A percentile compares a stretch with the other conserved stretches of the same genome.
These are phyloP conservation scores for Cataglyphis albicans DNA, from an alignment of 2,888 invertebrate genomes.

Conservation along the genomic window DNA sequence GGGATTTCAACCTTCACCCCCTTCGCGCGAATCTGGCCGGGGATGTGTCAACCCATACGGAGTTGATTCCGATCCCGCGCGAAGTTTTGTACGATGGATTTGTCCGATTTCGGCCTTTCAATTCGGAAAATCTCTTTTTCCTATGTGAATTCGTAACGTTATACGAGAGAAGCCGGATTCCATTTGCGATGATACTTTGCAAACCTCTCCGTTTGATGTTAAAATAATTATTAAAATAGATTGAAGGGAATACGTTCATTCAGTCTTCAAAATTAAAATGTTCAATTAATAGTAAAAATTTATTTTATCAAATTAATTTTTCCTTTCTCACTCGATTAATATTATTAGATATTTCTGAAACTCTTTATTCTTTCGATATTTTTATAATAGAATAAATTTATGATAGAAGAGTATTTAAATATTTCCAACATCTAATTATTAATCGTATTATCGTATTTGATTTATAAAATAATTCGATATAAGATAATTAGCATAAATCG, in stretches of 20 bases:
- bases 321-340: background rate
- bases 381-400: background rate
- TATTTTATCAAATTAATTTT: background rate
- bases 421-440: background rate
- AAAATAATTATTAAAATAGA: conserved; percentile 3
- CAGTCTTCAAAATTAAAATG: background rate
- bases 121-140: conserved; percentile 38
- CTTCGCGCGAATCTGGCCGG: conserved; percentile 56
- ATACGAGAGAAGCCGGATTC: conserved; percentile 2
- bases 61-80: conserved; percentile 21
- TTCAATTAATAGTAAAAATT: background rate
- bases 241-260: background rate
- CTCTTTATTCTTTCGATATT: background rate
- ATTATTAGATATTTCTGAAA: conserved; percentile 11
- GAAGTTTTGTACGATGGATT: conserved; percentile 34
- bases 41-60: conserved; percentile 30
- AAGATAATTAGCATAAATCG: background rate
- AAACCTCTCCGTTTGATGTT: conserved; percentile 1
- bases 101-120: conserved; percentile 16
- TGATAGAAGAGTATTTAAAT: background rate
- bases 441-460: background rate
- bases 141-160: conserved; percentile 37
- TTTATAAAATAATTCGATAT: background rate
- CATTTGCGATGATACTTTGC: conserved; percentile 26
- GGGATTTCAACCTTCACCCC: conserved; percentile 65